phyloP scores from a whole-genome alignment of 2,888 invertebrate genomes.

The Aricia artaxerxes region DNA sequence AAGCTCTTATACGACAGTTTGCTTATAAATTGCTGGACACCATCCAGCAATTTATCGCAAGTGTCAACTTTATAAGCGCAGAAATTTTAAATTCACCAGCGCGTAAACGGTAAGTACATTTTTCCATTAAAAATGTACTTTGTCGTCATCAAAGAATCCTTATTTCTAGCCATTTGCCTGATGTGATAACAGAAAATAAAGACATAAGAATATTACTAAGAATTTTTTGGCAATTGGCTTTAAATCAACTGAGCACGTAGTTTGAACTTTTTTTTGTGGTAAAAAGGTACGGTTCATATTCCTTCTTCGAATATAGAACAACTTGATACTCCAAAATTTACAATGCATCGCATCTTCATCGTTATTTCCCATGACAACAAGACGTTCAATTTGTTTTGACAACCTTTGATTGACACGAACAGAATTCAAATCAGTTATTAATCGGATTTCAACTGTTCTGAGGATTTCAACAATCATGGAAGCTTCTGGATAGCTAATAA shows the following conservation, averaged over 20 bases:
- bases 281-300: not conserved
- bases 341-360: not conserved
- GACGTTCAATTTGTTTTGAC: not conserved
- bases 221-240: not conserved
- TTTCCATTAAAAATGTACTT: no score
- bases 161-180: no score
- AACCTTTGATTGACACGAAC: not conserved
- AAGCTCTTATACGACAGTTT: not conserved
- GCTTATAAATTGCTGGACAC: no score
- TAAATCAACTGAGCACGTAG: not conserved
- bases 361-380: not conserved
- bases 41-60: no score
- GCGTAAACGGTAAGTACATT: no score
- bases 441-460: not conserved
- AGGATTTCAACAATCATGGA: not conserved
- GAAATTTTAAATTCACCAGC: no score
- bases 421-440: not conserved
- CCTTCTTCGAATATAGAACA: not conserved
- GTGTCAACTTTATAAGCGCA: no score
- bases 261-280: no score
- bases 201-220: no score
- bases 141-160: no score
- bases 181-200: no score
- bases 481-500: not conserved
- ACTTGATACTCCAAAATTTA: not conserved